Evolutionary conservation across 2,113 vertebrate genomes (phyloP), one percentile per base, ranked within the genome.

Genomic region (Capreolus pygargus): DNA sequence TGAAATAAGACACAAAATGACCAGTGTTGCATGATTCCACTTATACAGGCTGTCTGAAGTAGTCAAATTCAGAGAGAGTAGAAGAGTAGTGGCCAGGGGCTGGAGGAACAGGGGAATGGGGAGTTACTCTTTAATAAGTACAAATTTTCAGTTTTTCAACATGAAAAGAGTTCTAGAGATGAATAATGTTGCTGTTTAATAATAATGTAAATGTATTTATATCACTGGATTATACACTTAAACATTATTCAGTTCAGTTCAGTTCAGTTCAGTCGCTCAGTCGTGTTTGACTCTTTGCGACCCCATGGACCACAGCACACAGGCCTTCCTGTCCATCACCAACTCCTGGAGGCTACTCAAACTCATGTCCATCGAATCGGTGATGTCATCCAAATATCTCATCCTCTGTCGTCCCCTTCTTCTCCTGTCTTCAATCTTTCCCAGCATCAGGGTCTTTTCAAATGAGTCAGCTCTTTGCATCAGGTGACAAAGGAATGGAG

Each of bases 31-130:
- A 36, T 17, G 10, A 50, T 50, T 50, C 23, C 17, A 82, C 33
- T 70, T 36, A 57, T 11, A 33, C 3, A 16, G 27, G 5, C 2
- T 50, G 23, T 3, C 50, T 92, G 19, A 92, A 21, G 61, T 19
- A 27, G 17, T 82, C 39, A 81, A 39, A 50, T 19, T 86, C 33
- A 27, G 25, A 82, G 9, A 92, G 27, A 67, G 21, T 1, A 81
- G 47, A 82, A 16, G 12, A 15, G 1, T 58, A 47, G 36, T 33
- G 50, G 1, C 3, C 33, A 82, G 23, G 7, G 13, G 7, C 21
- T 58, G 16, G 1, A 33, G 25, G 50, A 11, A 54, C 4, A 28
- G 0, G 1, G 5, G 3, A 67, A 55, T 33, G 23, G 16, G 9
- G 25, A 58, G 10, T 47, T 39, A 83, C 55, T 88, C 2, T 43